Conservation (phyloP, 2,113 vertebrate species). For the Chaetura pelagica region DNA sequence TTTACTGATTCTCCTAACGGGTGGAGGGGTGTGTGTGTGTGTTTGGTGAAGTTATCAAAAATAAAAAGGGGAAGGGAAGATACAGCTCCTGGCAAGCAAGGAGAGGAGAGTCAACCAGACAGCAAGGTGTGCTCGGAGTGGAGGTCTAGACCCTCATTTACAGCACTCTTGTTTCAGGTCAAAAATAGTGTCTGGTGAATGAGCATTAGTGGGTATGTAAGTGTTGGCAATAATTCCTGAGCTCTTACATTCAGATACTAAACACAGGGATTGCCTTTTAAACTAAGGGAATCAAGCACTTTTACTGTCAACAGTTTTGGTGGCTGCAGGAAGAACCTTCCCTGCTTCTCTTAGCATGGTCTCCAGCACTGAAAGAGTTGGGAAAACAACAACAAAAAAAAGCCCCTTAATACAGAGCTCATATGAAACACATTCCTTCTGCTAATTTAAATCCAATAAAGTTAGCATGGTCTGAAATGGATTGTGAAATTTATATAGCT, state of each 20-base stretch:
- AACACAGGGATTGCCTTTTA: background rate
- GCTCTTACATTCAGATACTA: background rate
- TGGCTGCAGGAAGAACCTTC: background rate
- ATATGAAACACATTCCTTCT: constrained; percentile 50
- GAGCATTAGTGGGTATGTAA: background rate
- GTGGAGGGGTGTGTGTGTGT: no score
- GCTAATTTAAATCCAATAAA: constrained; percentile 66
- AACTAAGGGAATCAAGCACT: background rate
- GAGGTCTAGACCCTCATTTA: background rate
- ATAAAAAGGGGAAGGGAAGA: background rate
- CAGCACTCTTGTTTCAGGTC: background rate
- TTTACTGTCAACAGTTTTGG: background rate
- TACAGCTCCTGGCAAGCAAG: background rate
- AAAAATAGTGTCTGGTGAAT: background rate
- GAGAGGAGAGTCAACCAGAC: background rate
- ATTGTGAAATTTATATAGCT: constrained; percentile 48
- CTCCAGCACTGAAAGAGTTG: background rate
- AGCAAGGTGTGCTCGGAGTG: background rate
- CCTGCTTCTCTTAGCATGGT: background rate
- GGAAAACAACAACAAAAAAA: background rate
- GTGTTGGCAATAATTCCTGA: background rate
- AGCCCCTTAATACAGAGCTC: background rate
- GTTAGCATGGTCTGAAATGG: constrained; percentile 19
- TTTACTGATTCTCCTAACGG: background rate
- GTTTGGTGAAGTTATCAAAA: background rate